Conservation (phyloP, 2,797 vertebrate species). For the Staurois parvus region DNA sequence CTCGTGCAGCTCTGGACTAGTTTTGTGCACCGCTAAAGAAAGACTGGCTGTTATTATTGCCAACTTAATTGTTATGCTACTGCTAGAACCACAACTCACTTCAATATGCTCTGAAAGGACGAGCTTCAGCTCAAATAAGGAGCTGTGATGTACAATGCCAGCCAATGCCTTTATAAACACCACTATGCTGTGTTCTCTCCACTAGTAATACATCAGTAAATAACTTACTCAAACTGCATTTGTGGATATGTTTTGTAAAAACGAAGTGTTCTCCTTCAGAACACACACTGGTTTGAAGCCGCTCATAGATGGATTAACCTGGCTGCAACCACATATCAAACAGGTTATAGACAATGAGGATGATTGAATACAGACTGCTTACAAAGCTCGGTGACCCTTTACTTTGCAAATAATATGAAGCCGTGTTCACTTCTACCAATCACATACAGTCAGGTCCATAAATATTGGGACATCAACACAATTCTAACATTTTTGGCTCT, state of each 20-base stretch:
- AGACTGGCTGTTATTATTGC: background rate
- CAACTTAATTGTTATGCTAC: background rate
- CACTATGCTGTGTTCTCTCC: background rate
- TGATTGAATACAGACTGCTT: background rate
- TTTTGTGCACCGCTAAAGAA: background rate
- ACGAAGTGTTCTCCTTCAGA: background rate
- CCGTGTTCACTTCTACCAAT: no score
- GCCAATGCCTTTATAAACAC: background rate
- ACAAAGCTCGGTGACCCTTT: background rate
- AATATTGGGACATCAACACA: no score
- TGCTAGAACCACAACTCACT: background rate
- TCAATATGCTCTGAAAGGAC: no score
- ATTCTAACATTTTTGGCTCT: no score
- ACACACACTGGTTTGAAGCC: background rate
- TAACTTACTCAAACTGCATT: background rate
- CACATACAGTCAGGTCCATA: no score
- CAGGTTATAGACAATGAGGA: background rate
- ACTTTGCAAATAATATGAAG: no score
- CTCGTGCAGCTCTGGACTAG: background rate
- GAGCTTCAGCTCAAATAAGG: background rate
- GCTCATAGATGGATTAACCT: conserved; percentile 16
- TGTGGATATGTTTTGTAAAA: background rate
- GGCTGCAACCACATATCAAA: background rate
- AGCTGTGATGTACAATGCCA: background rate
- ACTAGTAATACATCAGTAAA: background rate